A percentile compares a stretch with the other conserved stretches of the same genome.
These are phyloP conservation scores for Paralvinella palmiformis DNA, from an alignment of 1,140 invertebrate genomes.

Conservation along the genomic window DNA sequence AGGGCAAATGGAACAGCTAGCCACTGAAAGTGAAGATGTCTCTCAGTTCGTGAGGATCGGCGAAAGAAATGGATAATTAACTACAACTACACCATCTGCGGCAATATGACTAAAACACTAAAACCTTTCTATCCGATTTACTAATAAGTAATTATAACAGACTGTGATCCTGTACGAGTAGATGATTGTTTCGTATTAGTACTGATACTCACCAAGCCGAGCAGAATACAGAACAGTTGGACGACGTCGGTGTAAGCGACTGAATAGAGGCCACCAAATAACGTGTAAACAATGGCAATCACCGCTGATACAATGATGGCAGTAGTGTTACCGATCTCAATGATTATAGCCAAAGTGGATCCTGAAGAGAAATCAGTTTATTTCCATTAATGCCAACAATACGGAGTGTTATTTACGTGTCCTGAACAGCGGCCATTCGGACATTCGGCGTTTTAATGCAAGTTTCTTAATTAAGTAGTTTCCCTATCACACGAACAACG, in stretches of 20 bases:
- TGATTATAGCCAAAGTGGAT: conserved; percentile 90
- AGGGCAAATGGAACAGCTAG: conserved; percentile 95
- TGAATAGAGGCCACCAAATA: conserved; percentile 94
- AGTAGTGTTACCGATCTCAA: conserved; percentile 85
- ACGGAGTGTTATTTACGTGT: too few species aligned
- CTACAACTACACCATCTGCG: too few species aligned
- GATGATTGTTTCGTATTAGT: not conserved
- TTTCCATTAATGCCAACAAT: too few species aligned
- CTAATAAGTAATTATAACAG: too few species aligned
- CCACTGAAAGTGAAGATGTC: conserved; percentile 60
- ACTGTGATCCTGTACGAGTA: not conserved
- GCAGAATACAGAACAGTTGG: conserved; percentile 96
- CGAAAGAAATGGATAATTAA: too few species aligned
- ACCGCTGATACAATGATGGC: conserved; percentile 91
- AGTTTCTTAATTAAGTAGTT: too few species aligned
- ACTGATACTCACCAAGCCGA: conserved; percentile 68
- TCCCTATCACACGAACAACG: too few species aligned
- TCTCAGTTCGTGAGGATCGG: not conserved
- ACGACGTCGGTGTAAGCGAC: conserved; percentile 99
- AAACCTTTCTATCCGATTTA: too few species aligned
- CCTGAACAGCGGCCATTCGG: too few species aligned
- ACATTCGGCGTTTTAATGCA: too few species aligned
- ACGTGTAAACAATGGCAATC: conserved; percentile 95
- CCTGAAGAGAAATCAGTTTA: conserved; percentile 56
- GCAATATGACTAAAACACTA: too few species aligned